Conservation (phyloP, 2,888 invertebrate species). For the Lampropteryx suffumata region DNA sequence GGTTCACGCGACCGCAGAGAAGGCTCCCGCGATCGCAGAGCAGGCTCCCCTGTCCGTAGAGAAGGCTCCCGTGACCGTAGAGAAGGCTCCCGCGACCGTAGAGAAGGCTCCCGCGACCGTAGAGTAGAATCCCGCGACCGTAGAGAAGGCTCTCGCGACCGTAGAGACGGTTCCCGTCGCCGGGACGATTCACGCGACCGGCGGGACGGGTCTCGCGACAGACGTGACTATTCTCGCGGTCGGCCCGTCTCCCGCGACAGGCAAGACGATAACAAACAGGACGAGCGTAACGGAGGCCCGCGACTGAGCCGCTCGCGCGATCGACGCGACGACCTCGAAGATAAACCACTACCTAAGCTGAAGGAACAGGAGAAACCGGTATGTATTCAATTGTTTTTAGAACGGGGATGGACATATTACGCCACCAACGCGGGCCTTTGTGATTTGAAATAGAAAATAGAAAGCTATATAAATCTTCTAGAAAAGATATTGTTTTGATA, state of each 20-base stretch:
- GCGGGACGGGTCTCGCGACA: constrained; percentile 31
- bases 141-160: constrained; percentile 38
- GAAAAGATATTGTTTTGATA: too few species aligned
- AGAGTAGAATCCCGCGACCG: constrained; percentile 38
- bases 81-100: constrained; percentile 29
- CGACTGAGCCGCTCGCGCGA: constrained; percentile 61
- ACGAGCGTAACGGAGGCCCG: constrained; percentile 57
- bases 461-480: too few species aligned
- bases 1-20: constrained; percentile 41
- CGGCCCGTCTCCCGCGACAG: constrained; percentile 39
- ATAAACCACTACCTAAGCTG: constrained; percentile 85
- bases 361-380: constrained; percentile 89
- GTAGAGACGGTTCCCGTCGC: constrained; percentile 23
- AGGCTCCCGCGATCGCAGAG: constrained; percentile 28
- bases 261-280: constrained; percentile 20
- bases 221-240: constrained; percentile 37
- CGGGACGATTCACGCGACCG: constrained; percentile 28
- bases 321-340: constrained; percentile 50
- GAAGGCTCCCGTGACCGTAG: constrained; percentile 32
- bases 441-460: too few species aligned
- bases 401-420: too few species aligned
- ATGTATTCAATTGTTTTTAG: constrained; percentile 47
- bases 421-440: too few species aligned
- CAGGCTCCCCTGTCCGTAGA: constrained; percentile 29
- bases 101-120: constrained; percentile 36